These are phyloP conservation scores for Nemurella pictetii DNA, from an alignment of 2,888 invertebrate genomes.

Conservation along the genomic window DNA sequence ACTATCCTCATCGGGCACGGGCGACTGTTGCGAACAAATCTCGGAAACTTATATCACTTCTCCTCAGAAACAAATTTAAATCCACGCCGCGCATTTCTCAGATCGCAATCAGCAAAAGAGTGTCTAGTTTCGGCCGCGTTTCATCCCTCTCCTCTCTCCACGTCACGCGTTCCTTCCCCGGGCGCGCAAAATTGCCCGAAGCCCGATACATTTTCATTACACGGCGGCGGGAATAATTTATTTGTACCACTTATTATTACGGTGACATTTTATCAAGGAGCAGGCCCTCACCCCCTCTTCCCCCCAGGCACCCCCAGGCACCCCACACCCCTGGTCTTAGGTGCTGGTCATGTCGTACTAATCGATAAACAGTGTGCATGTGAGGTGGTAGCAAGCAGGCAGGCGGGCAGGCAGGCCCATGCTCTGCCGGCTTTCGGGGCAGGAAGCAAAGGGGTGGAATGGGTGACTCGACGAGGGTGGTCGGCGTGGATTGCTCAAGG, in stretches of 20 bases:
- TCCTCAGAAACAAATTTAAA: not conserved
- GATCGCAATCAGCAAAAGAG: not conserved
- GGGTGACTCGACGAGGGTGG: not conserved
- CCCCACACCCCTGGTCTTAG: conserved; percentile 38
- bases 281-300: not conserved
- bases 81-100: not conserved
- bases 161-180: not conserved
- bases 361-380: conserved; percentile 42
- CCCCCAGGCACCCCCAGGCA: not conserved
- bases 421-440: conserved; percentile 27
- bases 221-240: not conserved
- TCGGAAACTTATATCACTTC: not conserved
- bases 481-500: conserved; percentile 38
- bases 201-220: not conserved
- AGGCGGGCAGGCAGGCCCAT: not conserved
- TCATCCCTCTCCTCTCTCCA: not conserved
- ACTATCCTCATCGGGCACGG: not conserved
- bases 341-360: conserved; percentile 43
- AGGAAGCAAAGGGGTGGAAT: not conserved
- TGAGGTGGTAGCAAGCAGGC: conserved; percentile 9
- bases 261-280: conserved; percentile 17
- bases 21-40: not conserved
- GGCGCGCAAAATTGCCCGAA: not conserved
- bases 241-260: conserved; percentile 8
- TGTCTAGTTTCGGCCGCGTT: not conserved